phyloP scores from a whole-genome alignment of 2,797 vertebrate genomes.

The Myoxocephalus aenaeus region DNA sequence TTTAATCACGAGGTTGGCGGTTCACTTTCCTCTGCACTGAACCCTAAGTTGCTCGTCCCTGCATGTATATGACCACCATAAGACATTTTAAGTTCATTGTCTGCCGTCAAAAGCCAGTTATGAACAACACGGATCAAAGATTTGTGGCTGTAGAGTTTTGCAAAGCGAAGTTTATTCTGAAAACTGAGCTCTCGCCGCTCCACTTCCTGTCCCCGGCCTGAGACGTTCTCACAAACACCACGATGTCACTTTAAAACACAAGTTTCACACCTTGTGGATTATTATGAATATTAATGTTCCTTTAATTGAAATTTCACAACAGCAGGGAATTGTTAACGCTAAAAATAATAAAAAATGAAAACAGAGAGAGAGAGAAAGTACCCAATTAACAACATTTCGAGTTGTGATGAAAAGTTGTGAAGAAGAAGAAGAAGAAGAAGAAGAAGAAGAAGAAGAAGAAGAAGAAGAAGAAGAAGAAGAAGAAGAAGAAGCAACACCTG shows the following conservation, averaged over 20 bases:
- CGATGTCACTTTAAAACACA: not conserved
- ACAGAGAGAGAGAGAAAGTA: conserved; percentile 29
- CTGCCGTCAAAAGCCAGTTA: too few species aligned
- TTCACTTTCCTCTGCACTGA: too few species aligned
- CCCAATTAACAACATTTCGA: conserved; percentile 76
- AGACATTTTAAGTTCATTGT: too few species aligned
- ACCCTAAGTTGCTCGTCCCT: too few species aligned
- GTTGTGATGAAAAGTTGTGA: conserved; percentile 64
- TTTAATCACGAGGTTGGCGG: too few species aligned
- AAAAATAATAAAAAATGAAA: not conserved
- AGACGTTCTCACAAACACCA: not conserved
- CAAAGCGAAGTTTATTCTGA: not conserved
- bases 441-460: not conserved
- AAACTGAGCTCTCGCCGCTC: not conserved
- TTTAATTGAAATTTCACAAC: conserved; percentile 44
- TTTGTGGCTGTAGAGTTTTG: not conserved
- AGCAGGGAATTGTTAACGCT: conserved; percentile 1
- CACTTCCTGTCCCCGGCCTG: not conserved
- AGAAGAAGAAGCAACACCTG: conserved; percentile 64
- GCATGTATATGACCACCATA: too few species aligned
- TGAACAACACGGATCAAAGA: not conserved
- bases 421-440: not conserved
- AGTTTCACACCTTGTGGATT: not conserved
- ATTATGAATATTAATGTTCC: conserved; percentile 5
- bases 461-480: not conserved